Conservation (phyloP, 2,113 vertebrate species). For the Marcusenius ussheri region DNA sequence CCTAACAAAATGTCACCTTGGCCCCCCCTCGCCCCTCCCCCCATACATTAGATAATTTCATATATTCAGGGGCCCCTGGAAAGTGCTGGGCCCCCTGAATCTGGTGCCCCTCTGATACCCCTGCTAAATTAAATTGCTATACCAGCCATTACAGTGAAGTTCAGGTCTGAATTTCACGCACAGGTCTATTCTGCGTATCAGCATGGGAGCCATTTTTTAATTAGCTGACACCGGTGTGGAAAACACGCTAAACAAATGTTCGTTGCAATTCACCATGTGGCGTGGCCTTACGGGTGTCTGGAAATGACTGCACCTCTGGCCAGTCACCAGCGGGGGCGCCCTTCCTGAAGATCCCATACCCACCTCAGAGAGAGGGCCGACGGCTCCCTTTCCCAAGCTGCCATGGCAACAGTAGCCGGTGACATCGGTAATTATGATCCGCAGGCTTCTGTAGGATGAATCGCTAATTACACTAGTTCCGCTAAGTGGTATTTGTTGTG, state of each 20-base stretch:
- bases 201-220: neutral
- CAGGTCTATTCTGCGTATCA: neutral
- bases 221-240: neutral
- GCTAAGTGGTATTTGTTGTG: neutral
- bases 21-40: neutral
- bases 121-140: neutral
- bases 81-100: neutral
- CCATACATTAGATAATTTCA: neutral
- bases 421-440: neutral
- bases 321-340: neutral
- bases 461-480: neutral
- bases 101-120: neutral
- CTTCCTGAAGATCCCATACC: too few species aligned
- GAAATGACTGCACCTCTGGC: neutral
- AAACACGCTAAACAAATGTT: neutral
- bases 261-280: neutral
- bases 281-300: neutral
- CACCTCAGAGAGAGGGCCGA: neutral
- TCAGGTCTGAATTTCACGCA: neutral
- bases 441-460: too few species aligned
- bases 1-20: neutral
- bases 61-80: neutral
- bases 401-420: neutral
- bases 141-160: neutral
- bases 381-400: neutral